A percentile compares a stretch with the other conserved stretches of the same genome.
phyloP scores from a whole-genome alignment of 2,113 vertebrate genomes.

The Cynopterus brachyotis region DNA sequence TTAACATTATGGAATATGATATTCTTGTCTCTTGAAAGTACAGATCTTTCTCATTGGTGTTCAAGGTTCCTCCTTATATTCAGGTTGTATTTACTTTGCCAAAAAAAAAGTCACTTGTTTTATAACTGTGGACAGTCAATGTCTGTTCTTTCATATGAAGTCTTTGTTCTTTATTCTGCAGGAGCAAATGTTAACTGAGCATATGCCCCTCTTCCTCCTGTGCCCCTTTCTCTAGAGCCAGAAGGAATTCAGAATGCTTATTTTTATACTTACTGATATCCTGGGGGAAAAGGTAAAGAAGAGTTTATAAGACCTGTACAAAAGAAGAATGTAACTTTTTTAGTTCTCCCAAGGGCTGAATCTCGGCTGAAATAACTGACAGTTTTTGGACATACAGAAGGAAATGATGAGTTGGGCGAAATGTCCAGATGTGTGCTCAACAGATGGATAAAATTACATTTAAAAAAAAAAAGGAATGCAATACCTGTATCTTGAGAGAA shows the following conservation, averaged over 20 bases:
- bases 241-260: slow-evolving; percentile 80
- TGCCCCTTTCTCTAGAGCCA: slow-evolving; percentile 42
- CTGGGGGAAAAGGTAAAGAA: slow-evolving; percentile 82
- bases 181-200: background rate
- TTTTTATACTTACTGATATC: slow-evolving; percentile 84
- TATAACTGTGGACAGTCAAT: background rate
- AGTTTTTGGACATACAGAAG: slow-evolving; percentile 86
- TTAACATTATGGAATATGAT: background rate
- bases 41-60: background rate
- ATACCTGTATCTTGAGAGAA: slow-evolving; percentile 84
- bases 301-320: slow-evolving; percentile 84
- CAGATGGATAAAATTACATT: slow-evolving; percentile 87
- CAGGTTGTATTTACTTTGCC: slow-evolving; percentile 9
- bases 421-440: slow-evolving; percentile 89
- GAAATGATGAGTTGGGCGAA: slow-evolving; percentile 91
- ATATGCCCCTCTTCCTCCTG: background rate
- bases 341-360: slow-evolving; percentile 80
- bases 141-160: background rate
- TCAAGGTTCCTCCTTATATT: background rate
- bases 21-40: background rate
- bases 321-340: slow-evolving; percentile 85
- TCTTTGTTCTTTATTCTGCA: background rate
- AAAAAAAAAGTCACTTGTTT: background rate
- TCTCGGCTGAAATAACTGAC: slow-evolving; percentile 87
- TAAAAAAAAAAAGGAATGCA: slow-evolving; percentile 80